Base-by-base conservation (phyloP, 2,797 vertebrate species). In the Gobionotothen gibberifrons region DNA sequence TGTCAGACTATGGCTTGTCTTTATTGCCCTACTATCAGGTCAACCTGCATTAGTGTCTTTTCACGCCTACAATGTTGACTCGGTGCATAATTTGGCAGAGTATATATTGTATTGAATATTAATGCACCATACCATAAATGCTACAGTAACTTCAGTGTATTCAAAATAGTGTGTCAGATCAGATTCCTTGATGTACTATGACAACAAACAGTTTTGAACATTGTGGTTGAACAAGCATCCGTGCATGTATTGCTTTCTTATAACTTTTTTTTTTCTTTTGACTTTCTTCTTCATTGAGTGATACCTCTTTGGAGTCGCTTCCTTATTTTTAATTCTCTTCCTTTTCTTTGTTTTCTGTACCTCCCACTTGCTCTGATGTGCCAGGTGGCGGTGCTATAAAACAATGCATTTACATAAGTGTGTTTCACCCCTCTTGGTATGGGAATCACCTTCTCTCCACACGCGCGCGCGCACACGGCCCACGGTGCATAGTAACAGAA, bases 341-440 rank as follows among this genome's bases (percentile, higher is more conserved):
- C 9, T 4, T 21, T 54, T 55, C 67, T 0, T 32, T 40, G 49
- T 48, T 52, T 19, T 65, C 3, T 51, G 8, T 17, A 19, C n/a
- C 10, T 39, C 57, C 42, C 54, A 74, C 55, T 78, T 76, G 19
- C 69, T 32, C 66, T 22, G 29, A 80, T 72, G 86, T 85, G 48
- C 73, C 66, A 87, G 78, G 69, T 49, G 76, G 68, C 69, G 72
- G 57, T 65, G 74, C 69, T 81, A 48, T 72, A 76, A 84, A 74
- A 56, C 54, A 74, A n/a, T 66, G 48, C 64, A 78, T 85, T 88
- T 84, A 61, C 78, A 81, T 84, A 79, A 68, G 57, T 66, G 26
- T 57, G 43, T 77, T 82, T 81, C 22, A 68, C 79, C 58, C 66
- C 13, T 68, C 22, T 39, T 66, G 16, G 4, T 73, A 29, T 56